phyloP scores from a whole-genome alignment of 2,113 vertebrate genomes.

The Heliornis fulica region DNA sequence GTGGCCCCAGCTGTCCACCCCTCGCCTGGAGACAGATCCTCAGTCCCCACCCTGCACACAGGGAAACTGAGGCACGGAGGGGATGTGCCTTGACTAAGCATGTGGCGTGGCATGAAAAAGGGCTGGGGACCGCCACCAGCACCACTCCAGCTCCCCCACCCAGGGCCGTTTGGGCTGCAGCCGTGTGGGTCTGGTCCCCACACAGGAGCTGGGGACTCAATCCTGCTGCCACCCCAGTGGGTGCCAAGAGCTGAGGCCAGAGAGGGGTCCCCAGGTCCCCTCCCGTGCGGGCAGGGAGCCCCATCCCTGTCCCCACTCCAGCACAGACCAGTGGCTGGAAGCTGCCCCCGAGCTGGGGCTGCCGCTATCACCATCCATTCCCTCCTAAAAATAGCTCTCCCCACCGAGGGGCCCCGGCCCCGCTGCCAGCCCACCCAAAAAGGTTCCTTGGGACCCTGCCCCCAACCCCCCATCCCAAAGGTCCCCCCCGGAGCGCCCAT shows the following conservation, averaged over 20 bases:
- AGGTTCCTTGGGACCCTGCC: accelerated
- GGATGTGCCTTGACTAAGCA: accelerated
- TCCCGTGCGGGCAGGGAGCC: background rate
- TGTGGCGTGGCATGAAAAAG: accelerated
- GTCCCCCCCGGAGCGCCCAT: accelerated
- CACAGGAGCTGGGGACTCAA: accelerated
- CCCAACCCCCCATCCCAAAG: accelerated
- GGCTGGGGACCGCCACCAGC: accelerated
- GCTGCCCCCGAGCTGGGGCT: background rate
- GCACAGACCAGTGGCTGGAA: background rate
- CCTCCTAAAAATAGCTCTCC: slow-evolving; percentile 31
- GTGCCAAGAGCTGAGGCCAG: background rate
- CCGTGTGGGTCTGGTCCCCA: accelerated
- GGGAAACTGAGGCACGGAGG: background rate
- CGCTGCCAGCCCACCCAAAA: background rate
- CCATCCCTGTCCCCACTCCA: accelerated
- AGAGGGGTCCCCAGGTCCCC: background rate
- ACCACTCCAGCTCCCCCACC: accelerated
- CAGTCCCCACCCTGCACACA: accelerated
- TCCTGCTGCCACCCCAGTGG: background rate
- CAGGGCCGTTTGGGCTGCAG: background rate
- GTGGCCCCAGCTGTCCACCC: accelerated
- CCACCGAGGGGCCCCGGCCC: background rate
- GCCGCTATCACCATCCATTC: background rate
- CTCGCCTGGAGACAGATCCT: accelerated